phyloP scores from a whole-genome alignment of 2,797 vertebrate genomes.

The Hippoglossus hippoglossus region DNA sequence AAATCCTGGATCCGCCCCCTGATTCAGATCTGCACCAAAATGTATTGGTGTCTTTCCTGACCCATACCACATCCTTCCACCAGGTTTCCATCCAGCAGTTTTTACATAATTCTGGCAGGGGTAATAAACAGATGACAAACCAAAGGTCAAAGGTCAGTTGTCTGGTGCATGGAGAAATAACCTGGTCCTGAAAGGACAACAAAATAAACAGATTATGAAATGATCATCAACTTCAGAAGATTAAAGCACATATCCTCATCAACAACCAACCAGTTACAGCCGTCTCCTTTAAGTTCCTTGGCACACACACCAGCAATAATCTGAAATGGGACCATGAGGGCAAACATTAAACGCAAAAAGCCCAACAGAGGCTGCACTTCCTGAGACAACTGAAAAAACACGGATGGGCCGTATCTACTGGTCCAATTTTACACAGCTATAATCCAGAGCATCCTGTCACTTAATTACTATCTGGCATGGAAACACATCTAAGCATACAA shows the following conservation, averaged over 20 bases:
- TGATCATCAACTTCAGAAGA: not conserved
- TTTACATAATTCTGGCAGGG: too few relatives aligned
- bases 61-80: too few relatives aligned
- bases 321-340: constrained; percentile 9
- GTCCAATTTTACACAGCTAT: not conserved
- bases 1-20: too few relatives aligned
- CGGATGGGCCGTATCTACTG: not conserved
- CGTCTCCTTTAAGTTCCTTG: not conserved
- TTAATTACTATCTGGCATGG: not conserved
- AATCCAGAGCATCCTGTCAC: not conserved
- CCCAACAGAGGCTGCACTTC: constrained; percentile 2
- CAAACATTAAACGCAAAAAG: constrained; percentile 5
- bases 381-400: constrained; percentile 1
- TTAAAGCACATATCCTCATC: not conserved
- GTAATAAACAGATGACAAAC: not conserved
- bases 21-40: too few relatives aligned
- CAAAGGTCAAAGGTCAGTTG: not conserved
- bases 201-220: not conserved
- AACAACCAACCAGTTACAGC: not conserved
- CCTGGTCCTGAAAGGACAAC: not conserved
- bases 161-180: not conserved
- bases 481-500: constrained; percentile 1
- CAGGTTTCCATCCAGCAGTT: too few relatives aligned
- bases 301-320: constrained; percentile 6
- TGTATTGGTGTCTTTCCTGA: too few relatives aligned